Conservation (phyloP, 2,888 invertebrate species). For the Callyntrura guangdongensis region DNA sequence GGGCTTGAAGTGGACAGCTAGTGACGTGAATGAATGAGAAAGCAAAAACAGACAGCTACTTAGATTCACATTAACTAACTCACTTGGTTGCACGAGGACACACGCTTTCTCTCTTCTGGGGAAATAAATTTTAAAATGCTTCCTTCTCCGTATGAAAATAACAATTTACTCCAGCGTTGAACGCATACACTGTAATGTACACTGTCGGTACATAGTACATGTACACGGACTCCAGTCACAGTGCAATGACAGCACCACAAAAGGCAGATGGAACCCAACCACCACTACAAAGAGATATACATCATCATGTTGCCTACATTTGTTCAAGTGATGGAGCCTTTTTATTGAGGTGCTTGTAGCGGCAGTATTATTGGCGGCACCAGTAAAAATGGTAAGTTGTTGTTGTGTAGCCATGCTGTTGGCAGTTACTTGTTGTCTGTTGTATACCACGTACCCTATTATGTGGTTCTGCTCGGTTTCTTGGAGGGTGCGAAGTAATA, state of each 20-base stretch:
- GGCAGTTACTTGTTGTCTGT: conserved; percentile 34
- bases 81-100: not conserved
- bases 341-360: not conserved
- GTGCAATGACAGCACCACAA: conserved; percentile 3
- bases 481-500: conserved; percentile 32
- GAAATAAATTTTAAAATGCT: conserved; percentile 75
- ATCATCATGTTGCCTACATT: not conserved
- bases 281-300: not conserved
- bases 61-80: conserved; percentile 69
- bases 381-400: conserved; percentile 1
- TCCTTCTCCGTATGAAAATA: not conserved
- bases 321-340: not conserved
- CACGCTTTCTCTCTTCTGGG: conserved; percentile 16
- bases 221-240: not conserved
- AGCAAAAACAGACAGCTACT: conserved; percentile 76
- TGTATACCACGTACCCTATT: conserved; percentile 24
- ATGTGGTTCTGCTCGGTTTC: conserved; percentile 38
- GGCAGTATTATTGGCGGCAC: not conserved
- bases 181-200: conserved; percentile 28
- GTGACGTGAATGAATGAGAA: conserved; percentile 76
- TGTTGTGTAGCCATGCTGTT: not conserved
- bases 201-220: not conserved
- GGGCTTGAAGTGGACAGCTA: conserved; percentile 79
- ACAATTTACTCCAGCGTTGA: not conserved
- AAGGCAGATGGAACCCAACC: conserved; percentile 3